Evolutionary conservation across 2,113 vertebrate species (phyloP), one percentile per base, ranked within the genome.

Genomic region (Eolophus roseicapilla): DNA sequence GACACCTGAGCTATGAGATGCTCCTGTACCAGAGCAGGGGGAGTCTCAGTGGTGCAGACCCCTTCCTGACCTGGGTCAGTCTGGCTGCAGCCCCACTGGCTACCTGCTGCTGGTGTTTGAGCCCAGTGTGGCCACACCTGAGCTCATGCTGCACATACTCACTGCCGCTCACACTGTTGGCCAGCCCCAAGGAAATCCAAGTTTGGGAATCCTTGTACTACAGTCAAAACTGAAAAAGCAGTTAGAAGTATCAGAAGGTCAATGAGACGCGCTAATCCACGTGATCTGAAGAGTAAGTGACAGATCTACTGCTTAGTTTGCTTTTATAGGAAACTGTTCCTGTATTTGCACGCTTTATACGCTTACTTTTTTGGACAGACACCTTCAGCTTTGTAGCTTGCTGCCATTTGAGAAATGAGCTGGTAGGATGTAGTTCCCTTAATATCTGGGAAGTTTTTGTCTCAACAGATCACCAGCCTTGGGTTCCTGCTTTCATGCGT

Each of bases 401-500:
- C 65, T 80, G 70, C 70, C 63, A 67, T 76, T 24, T 53, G 74
- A 88, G 81, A 49, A 73, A 89, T 9, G 31, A 82, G 44, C 44
- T 64, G 47, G 70, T 31, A 87, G 57, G 65, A 87, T 24, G 33
- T 46, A 47, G 88, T 92, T 85, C 64, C 62, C 67, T 60, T 33
- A 84, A 24, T 41, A 90, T 7, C 41, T 53, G 62, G 27, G 19
- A 89, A 68, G 43, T 28, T 86, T 87, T 47, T 59, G 85, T 95
- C 94, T 96, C 95, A 97, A 95, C 96, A 97, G 90, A 97, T 96
- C 95, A 90, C 95, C 93, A 95, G 41, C 84, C 88, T 41, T 33
- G 41, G 47, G 46, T 50, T 75, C 80, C 60, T 49, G 75, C 75
- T 90, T 80, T 41, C 25, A 3, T 2, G 7, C 18, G 29, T 0